A percentile compares a stretch with the other conserved stretches of the same genome.
Evolutionary conservation across 2,797 vertebrate genomes (phyloP).

Genomic region (Danio jaintianensis): DNA sequence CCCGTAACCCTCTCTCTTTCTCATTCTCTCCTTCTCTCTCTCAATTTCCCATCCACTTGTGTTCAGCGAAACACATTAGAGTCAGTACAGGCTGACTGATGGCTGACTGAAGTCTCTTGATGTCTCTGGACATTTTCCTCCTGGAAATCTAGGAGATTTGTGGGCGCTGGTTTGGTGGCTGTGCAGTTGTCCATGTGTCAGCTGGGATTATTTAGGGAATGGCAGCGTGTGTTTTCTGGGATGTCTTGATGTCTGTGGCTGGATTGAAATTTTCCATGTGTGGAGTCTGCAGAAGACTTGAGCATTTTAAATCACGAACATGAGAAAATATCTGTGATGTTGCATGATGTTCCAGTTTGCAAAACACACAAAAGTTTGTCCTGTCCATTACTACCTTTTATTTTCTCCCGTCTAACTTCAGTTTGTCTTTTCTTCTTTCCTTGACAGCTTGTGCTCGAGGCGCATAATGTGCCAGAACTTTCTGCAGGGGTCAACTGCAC

Average conservation of each 20-base stretch:
- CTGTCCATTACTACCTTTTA: neutral
- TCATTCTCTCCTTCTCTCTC: conserved; percentile 28
- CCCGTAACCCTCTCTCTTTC: conserved; percentile 28
- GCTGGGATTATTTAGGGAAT: conserved; percentile 56
- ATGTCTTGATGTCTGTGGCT: conserved; percentile 34
- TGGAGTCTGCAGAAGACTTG: conserved; percentile 26
- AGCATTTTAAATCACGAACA: conserved; percentile 22
- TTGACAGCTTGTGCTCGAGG: conserved; percentile 91
- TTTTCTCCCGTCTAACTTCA: conserved; percentile 36
- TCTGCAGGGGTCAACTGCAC: conserved; percentile 96
- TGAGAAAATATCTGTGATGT: conserved; percentile 24
- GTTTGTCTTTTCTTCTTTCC: neutral
- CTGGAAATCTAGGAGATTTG: conserved; percentile 25
- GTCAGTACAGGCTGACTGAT: conserved; percentile 58
- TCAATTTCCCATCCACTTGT: conserved; percentile 46
- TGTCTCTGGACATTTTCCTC: conserved; percentile 55
- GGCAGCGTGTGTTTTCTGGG: conserved; percentile 35
- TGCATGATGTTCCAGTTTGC: neutral
- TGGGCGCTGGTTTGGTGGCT: conserved; percentile 25
- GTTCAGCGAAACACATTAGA: conserved; percentile 55
- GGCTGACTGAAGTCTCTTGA: conserved; percentile 43
- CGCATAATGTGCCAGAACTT: conserved; percentile 95
- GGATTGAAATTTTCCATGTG: conserved; percentile 42
- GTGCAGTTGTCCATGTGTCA: conserved; percentile 48
- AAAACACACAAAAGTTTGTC: neutral